Evolutionary conservation across 2,113 vertebrate genomes (phyloP), one percentile per base, ranked within the genome.

Genomic region (Lonchura striata): DNA sequence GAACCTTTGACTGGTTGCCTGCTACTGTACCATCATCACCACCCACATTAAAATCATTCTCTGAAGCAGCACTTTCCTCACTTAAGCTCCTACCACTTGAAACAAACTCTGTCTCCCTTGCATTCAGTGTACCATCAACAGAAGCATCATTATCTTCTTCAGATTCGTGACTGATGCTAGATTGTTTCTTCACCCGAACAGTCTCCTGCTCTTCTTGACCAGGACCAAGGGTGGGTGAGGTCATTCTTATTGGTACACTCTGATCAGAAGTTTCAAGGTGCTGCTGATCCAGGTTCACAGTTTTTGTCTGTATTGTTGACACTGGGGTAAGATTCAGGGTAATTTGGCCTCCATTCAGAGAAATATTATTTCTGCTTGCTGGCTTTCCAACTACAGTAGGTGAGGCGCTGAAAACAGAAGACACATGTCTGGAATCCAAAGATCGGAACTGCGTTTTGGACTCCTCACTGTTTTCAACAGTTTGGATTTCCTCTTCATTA

Each of bases 401-500:
- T 52, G 99, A 97, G 47, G 98, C 96, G 65, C 98, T 98, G 96
- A 99, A 99, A 96, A 96, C 98, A 74, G 98, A 97, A 72, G 98
- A 98, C 92, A 98, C 96, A 4, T 98, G 99, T 76, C 98, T 98
- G 42, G 98, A 92, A 94, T 99, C 98, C 94, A 98, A 82, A 17
- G 98, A 96, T 19, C 98, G 98, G 97, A 99, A 99, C 76, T 98
- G 99, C 35, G 98, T 95, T 97, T 99, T 99, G 60, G 99, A 97
- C 90, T 98, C 98, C 59, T 97, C 95, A 0, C 96, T 86, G 28
- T 97, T 98, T 91, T 98, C 97, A 96, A 99, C 98, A 47, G 96
- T 92, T 27, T 98, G 97, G 94, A 99, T 98, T 80, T 98, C 98
- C 61, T 98, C 98, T 89, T 99, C 99, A 47, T 96, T 98, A 85